These are phyloP conservation scores for Pempheris klunzingeri DNA, from an alignment of 2,797 vertebrate genomes.

Conservation along the genomic window DNA sequence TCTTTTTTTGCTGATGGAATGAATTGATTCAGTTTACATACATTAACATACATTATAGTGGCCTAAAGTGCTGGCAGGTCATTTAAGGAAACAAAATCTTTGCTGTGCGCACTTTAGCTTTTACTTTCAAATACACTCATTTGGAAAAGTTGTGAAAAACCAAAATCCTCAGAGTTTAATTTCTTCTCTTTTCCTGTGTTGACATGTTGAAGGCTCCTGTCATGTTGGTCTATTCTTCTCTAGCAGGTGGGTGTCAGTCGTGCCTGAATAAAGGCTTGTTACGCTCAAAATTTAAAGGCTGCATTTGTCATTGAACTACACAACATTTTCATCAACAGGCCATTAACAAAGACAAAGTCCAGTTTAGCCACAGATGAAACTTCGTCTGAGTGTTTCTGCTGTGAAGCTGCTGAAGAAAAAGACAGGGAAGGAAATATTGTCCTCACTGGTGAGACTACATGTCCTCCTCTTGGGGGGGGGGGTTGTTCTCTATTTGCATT, in stretches of 20 bases:
- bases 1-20: slow-evolving; percentile 36
- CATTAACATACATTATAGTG: slow-evolving; percentile 58
- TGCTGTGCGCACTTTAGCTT: slow-evolving; percentile 8
- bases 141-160: slow-evolving; percentile 16
- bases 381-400: background rate
- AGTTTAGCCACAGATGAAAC: background rate
- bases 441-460: no score
- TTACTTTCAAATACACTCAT: slow-evolving; percentile 35
- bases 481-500: no score
- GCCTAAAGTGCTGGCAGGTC: slow-evolving; percentile 27
- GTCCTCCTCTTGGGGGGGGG: no score
- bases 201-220: background rate
- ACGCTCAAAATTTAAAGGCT: background rate
- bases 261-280: slow-evolving; percentile 26
- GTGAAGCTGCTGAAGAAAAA: background rate
- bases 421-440: background rate
- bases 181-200: background rate
- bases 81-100: slow-evolving; percentile 44
- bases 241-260: slow-evolving; percentile 25
- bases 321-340: background rate
- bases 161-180: background rate
- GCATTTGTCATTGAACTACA: background rate
- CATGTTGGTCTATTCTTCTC: background rate
- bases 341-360: background rate
- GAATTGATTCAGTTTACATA: slow-evolving; percentile 67